Evolutionary conservation across 2,113 vertebrate genomes (phyloP).

Genomic region (Oreotragus oreotragus): DNA sequence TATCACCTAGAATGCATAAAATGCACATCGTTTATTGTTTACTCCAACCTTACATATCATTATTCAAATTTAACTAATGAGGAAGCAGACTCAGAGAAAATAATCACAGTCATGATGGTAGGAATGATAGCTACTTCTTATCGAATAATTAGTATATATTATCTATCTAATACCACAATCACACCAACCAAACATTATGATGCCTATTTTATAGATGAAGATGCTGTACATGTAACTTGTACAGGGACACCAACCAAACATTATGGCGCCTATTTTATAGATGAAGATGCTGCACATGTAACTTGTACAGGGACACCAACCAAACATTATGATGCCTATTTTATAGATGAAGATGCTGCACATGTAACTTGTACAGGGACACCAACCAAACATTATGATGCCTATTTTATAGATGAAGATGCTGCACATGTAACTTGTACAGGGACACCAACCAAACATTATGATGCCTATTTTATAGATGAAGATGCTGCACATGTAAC

Average conservation of each 20-base stretch:
- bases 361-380: too few relatives aligned
- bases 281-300: neutral
- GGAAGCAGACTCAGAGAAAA: neutral
- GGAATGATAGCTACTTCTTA: neutral
- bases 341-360: neutral
- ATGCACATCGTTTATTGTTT: neutral
- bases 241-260: neutral
- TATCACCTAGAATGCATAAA: neutral
- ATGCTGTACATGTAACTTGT: too few relatives aligned
- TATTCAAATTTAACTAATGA: slow-evolving; percentile 43
- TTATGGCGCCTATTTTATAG: neutral
- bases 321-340: neutral
- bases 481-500: neutral
- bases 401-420: neutral
- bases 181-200: neutral
- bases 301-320: neutral
- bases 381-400: neutral
- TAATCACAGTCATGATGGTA: slow-evolving; percentile 2
- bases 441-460: neutral
- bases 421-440: too few relatives aligned
- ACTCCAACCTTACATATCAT: neutral
- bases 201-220: neutral
- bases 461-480: neutral
- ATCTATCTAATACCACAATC: neutral
- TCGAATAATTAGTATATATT: neutral